Percentiles rank a stretch among this genome's conserved stretches.
These are phyloP conservation scores for Microctonus hyperodae DNA, from an alignment of 2,888 invertebrate genomes.

Conservation along the genomic window DNA sequence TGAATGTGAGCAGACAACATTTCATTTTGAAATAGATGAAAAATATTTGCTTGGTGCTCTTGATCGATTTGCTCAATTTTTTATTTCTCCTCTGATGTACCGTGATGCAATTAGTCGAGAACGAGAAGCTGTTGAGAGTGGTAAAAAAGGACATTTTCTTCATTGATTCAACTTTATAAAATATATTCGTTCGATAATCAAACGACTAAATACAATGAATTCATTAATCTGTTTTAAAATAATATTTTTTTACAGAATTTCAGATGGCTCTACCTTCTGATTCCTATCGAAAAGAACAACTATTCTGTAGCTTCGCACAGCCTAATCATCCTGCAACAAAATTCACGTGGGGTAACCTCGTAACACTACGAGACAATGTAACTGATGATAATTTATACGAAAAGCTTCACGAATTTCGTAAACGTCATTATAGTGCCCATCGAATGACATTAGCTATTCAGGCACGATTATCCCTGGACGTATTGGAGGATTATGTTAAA, in stretches of 20 bases:
- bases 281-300: slow-evolving; percentile 76
- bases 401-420: slow-evolving; percentile 76
- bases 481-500: slow-evolving; percentile 71
- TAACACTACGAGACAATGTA: slow-evolving; percentile 74
- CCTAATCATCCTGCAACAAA: slow-evolving; percentile 76
- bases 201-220: background rate
- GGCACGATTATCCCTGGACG: slow-evolving; percentile 71
- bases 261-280: slow-evolving; percentile 81
- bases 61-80: slow-evolving; percentile 89
- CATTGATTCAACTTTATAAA: background rate
- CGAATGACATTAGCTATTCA: slow-evolving; percentile 88
- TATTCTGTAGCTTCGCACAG: slow-evolving; percentile 75
- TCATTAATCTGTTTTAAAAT: slow-evolving; percentile 17
- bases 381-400: slow-evolving; percentile 74
- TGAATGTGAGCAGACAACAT: slow-evolving; percentile 85
- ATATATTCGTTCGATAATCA: background rate
- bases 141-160: slow-evolving; percentile 60
- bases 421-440: slow-evolving; percentile 83
- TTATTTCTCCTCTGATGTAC: slow-evolving; percentile 85
- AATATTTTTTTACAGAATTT: slow-evolving; percentile 71
- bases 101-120: slow-evolving; percentile 86
- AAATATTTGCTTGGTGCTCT: slow-evolving; percentile 78
- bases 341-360: slow-evolving; percentile 87
- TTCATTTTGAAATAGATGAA: slow-evolving; percentile 88
- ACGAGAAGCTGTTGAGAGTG: slow-evolving; percentile 86